Conservation (phyloP, 92 coral and sea anemone genomes). For the Zoanthus sociatus region DNA sequence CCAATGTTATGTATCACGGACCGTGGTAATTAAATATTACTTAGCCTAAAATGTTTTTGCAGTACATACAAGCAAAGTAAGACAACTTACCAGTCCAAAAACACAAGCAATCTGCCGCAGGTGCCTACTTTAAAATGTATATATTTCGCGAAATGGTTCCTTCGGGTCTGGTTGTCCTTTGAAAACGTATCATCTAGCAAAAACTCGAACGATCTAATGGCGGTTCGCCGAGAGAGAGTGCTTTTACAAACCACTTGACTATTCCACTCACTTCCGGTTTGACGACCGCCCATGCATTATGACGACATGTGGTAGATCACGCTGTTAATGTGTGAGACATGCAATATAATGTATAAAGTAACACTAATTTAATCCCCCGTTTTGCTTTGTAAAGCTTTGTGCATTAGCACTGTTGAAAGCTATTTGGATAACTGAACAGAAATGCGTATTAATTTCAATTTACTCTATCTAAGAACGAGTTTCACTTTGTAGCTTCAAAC, state of each 20-base stretch:
- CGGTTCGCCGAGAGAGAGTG: not conserved
- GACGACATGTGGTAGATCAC: not conserved
- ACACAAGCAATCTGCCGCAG: not conserved
- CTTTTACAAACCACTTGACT: not conserved
- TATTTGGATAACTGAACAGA: too few relatives aligned
- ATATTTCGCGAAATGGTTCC: not conserved
- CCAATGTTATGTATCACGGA: not conserved
- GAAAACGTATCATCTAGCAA: not conserved
- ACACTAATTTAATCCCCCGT: too few relatives aligned
- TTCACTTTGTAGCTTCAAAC: too few relatives aligned
- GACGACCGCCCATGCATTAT: conserved; percentile 8
- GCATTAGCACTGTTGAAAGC: too few relatives aligned
- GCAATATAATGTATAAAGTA: not conserved
- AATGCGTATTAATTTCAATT: too few relatives aligned
- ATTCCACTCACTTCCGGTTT: not conserved
- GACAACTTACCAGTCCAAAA: not conserved
- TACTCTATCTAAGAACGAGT: too few relatives aligned
- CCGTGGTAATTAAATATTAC: not conserved
- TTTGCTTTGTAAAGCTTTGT: too few relatives aligned
- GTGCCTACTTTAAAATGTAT: not conserved
- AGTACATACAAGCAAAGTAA: not conserved
- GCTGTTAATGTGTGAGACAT: conserved; percentile 12
- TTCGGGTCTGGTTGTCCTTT: not conserved
- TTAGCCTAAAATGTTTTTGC: not conserved
- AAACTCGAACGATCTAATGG: not conserved